phyloP scores from a whole-genome alignment of 2,113 vertebrate species.

The Gambusia affinis region DNA sequence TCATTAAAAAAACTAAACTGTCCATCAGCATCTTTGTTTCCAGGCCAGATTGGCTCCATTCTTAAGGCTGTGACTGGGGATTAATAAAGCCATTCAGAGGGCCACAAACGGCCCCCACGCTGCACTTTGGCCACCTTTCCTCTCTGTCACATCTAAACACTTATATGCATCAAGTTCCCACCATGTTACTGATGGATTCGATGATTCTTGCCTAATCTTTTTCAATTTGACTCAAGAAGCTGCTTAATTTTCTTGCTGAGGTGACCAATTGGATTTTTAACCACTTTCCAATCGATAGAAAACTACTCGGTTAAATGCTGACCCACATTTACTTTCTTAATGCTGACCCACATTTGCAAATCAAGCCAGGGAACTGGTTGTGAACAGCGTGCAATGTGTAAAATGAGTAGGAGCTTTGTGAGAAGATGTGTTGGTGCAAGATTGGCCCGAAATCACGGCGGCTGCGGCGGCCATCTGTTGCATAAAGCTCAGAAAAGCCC shows the following conservation, averaged over 20 bases:
- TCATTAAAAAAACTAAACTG: too few relatives aligned
- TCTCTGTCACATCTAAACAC: too few relatives aligned
- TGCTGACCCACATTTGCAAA: constrained; percentile 33
- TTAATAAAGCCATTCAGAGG: too few relatives aligned
- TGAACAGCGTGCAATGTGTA: constrained; percentile 22
- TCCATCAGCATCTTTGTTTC: too few relatives aligned
- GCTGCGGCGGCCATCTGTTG: constrained; percentile 58
- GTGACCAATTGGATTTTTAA: not conserved
- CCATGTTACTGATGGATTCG: too few relatives aligned
- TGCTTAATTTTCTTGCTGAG: not conserved
- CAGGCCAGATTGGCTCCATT: too few relatives aligned
- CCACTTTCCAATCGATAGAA: not conserved
- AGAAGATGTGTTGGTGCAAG: constrained; percentile 45
- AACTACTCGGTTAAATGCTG: not conserved
- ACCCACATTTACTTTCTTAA: not conserved
- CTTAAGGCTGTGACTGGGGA: too few relatives aligned
- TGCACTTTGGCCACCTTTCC: too few relatives aligned
- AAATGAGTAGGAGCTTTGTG: constrained; percentile 54
- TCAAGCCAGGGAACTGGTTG: constrained; percentile 7
- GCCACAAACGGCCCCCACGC: too few relatives aligned
- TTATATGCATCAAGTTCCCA: too few relatives aligned
- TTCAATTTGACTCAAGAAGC: not conserved
- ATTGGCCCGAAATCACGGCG: constrained; percentile 12
- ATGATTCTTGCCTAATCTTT: too few relatives aligned
- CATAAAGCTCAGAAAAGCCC: constrained; percentile 8